Evolutionary conservation across 2,113 vertebrate genomes (phyloP), one percentile per base, ranked within the genome.

Genomic region (Naja naja): DNA sequence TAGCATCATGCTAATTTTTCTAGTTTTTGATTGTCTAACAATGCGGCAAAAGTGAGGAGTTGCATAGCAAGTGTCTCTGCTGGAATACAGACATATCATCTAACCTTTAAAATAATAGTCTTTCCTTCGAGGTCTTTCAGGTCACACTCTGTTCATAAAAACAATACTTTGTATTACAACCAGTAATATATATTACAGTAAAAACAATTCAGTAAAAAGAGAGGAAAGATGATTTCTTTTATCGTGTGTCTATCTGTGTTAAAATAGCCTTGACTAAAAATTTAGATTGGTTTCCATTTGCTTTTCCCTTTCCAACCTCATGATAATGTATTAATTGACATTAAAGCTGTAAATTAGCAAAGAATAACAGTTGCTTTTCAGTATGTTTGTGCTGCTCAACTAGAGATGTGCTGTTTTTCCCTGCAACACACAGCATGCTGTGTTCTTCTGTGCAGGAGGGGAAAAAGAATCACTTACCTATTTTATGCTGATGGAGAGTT

Each of bases 1-100:
- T 89, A 95, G 81, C 55, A 94, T 55, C 91, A 94, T 94, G 89
- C 95, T 95, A 92, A 93, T 95, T 89, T 81, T 81, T 90, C 92
- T 93, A 89, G 88, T 89, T 92, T 87, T 45, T 89, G 55, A 89
- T 93, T 95, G 25, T 23, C 87, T 94, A 3, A 7, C 64, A 94
- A 47, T 56, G 11, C 52, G 91, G 93, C 88, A 96, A 92, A 96
- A 95, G 86, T 39, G 1, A 0, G 85, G 95, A 85, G 91, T 55
- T 94, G 85, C 52, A 90, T 39, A 87, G 58, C 55, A 96, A 96
- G 92, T 91, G 74, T 30, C 87, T 88, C 69, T 92, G 91, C 91
- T 86, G 92, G 43, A n/a, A 88, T 92, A 87, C 11, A 91, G 92
- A 90, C 58, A 20, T 94, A 54, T 92, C 90, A 94, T 81, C 53